These are phyloP conservation scores for Deroptyus accipitrinus DNA, from an alignment of 2,113 vertebrate species.

Conservation along the genomic window DNA sequence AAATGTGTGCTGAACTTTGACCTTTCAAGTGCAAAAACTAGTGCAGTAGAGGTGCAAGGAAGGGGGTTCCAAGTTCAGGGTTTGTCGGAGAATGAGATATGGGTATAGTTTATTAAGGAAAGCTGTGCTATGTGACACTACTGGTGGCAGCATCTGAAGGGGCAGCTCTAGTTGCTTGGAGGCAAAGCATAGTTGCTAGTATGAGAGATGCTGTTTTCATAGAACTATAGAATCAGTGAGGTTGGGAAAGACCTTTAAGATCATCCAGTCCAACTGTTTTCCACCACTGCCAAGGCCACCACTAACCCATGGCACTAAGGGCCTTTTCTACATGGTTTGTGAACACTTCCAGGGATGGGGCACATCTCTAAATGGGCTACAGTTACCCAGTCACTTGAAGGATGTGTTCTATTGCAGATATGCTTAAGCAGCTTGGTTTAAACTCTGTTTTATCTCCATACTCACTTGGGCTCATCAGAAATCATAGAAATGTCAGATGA, in stretches of 20 bases:
- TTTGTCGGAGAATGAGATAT: not conserved
- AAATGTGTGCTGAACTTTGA: not conserved
- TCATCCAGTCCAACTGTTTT: not conserved
- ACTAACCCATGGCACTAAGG: not conserved
- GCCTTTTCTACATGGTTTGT: not conserved
- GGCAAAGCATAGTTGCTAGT: not conserved
- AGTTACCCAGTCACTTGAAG: not conserved
- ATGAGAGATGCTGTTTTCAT: not conserved
- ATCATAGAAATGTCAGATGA: not conserved
- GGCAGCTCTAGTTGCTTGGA: not conserved
- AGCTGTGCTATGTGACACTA: rapidly evolving
- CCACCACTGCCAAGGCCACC: not conserved
- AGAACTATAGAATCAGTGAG: not conserved
- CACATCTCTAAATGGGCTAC: not conserved
- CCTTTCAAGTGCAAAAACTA: rapidly evolving
- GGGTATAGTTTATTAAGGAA: not conserved
- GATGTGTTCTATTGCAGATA: not conserved
- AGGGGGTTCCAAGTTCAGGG: not conserved
- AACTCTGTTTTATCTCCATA: not conserved
- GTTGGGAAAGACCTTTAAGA: not conserved
- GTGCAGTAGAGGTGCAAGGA: not conserved
- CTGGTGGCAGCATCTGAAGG: not conserved
- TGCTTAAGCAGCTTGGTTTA: not conserved
- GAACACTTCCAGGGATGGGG: not conserved
- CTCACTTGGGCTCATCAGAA: not conserved